A percentile compares a stretch with the other conserved stretches of the same genome.
Conservation (phyloP, 2,797 vertebrate genomes). For the Vipera latastei region DNA sequence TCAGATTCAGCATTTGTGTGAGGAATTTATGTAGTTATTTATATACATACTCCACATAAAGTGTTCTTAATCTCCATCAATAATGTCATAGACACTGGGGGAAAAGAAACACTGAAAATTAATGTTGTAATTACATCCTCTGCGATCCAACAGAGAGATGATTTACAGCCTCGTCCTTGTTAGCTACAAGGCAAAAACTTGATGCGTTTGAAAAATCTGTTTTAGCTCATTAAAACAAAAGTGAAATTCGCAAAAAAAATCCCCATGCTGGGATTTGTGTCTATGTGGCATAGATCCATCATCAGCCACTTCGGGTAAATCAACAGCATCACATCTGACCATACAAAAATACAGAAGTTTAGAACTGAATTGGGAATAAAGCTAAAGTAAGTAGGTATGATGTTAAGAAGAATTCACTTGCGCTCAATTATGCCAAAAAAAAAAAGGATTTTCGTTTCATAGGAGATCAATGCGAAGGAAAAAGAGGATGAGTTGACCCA, state of each 20-base stretch:
- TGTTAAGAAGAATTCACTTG: too few species aligned
- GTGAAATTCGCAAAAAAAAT: not conserved
- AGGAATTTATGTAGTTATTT: not conserved
- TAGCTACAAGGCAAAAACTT: not conserved
- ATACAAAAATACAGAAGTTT: not conserved
- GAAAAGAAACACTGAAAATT: not conserved
- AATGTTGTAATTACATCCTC: not conserved
- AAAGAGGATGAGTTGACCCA: too few species aligned
- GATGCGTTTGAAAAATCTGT: not conserved
- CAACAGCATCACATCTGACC: not conserved
- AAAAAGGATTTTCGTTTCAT: too few species aligned
- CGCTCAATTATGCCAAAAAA: too few species aligned
- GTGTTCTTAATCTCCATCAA: not conserved
- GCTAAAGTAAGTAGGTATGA: too few species aligned
- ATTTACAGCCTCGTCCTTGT: not conserved
- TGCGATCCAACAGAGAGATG: not conserved
- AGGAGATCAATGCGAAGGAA: too few species aligned
- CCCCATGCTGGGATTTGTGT: not conserved
- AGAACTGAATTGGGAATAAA: not conserved
- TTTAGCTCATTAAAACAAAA: not conserved
- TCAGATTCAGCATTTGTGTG: slow-evolving; percentile 32
- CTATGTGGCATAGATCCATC: not conserved
- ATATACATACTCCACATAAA: not conserved
- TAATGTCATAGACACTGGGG: not conserved
- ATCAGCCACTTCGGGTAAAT: not conserved